These are phyloP conservation scores for Oryctolagus cuniculus DNA, from an alignment of 2,113 vertebrate species.

Conservation along the genomic window DNA sequence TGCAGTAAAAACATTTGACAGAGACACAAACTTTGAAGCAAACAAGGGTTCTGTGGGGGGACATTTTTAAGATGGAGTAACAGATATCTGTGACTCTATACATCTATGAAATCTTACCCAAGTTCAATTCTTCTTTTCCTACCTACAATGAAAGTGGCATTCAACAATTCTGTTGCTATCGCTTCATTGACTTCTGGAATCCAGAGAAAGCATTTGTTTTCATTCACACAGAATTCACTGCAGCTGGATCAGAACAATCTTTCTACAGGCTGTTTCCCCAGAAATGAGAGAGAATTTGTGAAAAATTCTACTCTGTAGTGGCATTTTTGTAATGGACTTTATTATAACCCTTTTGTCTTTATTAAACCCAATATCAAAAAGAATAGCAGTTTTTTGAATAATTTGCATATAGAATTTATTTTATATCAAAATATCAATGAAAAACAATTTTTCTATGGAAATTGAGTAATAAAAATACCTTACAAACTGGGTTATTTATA, in stretches of 20 bases:
- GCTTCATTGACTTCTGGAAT: neutral
- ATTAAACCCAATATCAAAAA: neutral
- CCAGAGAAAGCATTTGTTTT: conserved; percentile 11
- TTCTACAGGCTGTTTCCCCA: neutral
- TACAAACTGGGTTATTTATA: neutral
- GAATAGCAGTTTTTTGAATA: neutral
- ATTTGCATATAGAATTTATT: conserved; percentile 17
- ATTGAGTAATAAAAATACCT: neutral
- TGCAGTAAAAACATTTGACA: neutral
- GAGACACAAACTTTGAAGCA: neutral
- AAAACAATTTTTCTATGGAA: neutral
- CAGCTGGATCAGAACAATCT: neutral
- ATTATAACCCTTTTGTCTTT: conserved; percentile 4
- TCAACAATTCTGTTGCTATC: neutral
- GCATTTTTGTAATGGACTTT: conserved; percentile 21
- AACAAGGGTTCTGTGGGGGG: neutral
- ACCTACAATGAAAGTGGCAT: neutral
- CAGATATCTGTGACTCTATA: neutral
- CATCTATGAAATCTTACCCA: neutral
- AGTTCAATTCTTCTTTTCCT: neutral
- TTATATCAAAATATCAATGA: neutral
- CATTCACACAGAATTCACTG: neutral
- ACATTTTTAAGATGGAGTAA: neutral
- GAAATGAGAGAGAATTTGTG: neutral
- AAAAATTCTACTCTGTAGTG: neutral